A percentile compares a stretch with the other conserved stretches of the same genome.
phyloP scores from a whole-genome alignment of 2,797 vertebrate genomes.

The Geotria australis region DNA sequence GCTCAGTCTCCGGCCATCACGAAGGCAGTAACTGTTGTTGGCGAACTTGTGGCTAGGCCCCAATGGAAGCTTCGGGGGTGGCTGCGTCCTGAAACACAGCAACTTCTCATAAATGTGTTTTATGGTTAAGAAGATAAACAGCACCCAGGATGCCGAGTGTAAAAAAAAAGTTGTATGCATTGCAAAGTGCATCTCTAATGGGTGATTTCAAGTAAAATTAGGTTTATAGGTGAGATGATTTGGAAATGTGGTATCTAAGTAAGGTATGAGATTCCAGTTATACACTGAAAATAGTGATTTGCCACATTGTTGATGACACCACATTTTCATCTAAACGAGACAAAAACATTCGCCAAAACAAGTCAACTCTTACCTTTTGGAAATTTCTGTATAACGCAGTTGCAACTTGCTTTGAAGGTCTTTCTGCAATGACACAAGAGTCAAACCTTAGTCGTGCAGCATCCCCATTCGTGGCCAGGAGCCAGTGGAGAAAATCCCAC shows the following conservation, averaged over 20 bases:
- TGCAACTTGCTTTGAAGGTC: constrained; percentile 51
- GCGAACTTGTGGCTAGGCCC: constrained; percentile 58
- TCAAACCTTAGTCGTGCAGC: no score
- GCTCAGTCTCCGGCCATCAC: constrained; percentile 48
- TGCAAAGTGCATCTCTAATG: neutral
- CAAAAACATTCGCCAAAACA: no score
- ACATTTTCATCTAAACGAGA: neutral
- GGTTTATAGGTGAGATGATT: no score
- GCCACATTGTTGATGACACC: neutral
- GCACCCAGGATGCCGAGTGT: no score
- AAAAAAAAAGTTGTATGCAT: no score
- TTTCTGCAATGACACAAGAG: constrained; percentile 14
- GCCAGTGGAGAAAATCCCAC: no score
- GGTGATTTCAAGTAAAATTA: neutral
- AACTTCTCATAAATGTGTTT: neutral
- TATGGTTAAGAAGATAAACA: neutral
- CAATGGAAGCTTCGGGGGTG: constrained; percentile 36
- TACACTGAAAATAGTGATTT: no score
- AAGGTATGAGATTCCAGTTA: no score
- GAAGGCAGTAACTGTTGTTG: constrained; percentile 38
- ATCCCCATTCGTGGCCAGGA: no score
- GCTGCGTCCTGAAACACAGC: constrained; percentile 24
- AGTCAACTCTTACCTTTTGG: constrained; percentile 28
- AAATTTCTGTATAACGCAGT: constrained; percentile 50
- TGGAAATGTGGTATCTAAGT: no score